Evolutionary conservation across 2,888 invertebrate genomes (phyloP).

Genomic region (Prionchulus punctatus): DNA sequence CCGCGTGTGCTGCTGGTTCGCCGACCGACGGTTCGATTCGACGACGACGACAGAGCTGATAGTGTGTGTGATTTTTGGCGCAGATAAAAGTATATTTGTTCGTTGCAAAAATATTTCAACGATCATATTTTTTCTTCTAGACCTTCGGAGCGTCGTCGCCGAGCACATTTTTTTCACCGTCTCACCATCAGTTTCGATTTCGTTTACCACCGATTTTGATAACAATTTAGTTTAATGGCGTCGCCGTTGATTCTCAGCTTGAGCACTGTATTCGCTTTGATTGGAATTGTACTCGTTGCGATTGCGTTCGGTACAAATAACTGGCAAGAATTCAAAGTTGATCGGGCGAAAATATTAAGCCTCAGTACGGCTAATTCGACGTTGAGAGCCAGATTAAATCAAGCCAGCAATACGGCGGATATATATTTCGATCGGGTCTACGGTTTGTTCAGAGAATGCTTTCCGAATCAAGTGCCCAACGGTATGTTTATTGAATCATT

Average conservation of each 20-base stretch:
- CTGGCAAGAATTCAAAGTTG: constrained; percentile 85
- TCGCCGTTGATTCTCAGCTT: constrained; percentile 74
- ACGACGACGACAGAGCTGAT: too few species aligned
- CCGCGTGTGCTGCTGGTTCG: too few species aligned
- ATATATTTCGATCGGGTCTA: constrained; percentile 78
- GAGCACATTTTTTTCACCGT: too few species aligned
- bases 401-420: constrained; percentile 19
- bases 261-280: constrained; percentile 84
- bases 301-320: constrained; percentile 91
- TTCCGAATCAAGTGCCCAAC: constrained; percentile 67
- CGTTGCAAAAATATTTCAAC: too few species aligned
- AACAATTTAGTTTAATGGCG: not conserved
- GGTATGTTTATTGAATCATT: constrained; percentile 16
- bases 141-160: too few species aligned
- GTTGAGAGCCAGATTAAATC: not conserved
- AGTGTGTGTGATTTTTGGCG: too few species aligned
- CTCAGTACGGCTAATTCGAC: constrained; percentile 5
- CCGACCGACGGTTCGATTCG: too few species aligned
- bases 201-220: too few species aligned
- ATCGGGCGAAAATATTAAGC: constrained; percentile 43
- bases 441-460: constrained; percentile 81
- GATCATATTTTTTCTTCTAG: too few species aligned
- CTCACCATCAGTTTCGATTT: too few species aligned
- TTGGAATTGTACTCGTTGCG: constrained; percentile 75
- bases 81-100: too few species aligned